Conservation (phyloP, 2,113 vertebrate genomes). For the Camelus dromedarius region DNA sequence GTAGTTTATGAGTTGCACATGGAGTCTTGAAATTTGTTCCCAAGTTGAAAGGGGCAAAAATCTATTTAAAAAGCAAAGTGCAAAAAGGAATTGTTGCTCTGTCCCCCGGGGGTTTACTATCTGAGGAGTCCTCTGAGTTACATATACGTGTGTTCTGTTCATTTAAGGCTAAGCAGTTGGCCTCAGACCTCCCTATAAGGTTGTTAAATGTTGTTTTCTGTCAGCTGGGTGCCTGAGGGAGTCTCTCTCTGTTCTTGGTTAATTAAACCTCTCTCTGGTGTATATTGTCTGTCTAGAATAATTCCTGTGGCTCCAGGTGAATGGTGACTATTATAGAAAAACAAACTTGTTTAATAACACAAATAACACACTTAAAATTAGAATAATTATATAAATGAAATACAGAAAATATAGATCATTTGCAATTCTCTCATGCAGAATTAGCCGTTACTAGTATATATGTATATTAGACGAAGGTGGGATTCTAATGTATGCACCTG, state of each 20-base stretch:
- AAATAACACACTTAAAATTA: not conserved
- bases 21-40: not conserved
- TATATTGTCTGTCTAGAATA: not conserved
- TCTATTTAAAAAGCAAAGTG: not conserved
- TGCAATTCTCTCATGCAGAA: not conserved
- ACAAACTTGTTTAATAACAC: not conserved
- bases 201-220: not conserved
- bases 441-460: not conserved
- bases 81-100: not conserved
- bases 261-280: not conserved
- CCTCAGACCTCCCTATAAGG: not conserved
- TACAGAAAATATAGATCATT: not conserved
- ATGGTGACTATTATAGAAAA: not conserved
- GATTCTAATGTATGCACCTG: not conserved
- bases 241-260: not conserved
- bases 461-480: not conserved
- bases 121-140: not conserved
- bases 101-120: not conserved
- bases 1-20: not conserved
- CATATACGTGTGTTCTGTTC: not conserved
- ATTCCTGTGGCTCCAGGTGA: not conserved
- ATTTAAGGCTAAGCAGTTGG: not conserved
- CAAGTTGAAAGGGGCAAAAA: not conserved
- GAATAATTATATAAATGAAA: not conserved
- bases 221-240: not conserved